Percentiles rank a stretch among this genome's conserved stretches.
Evolutionary conservation across 2,113 vertebrate species (phyloP).

Genomic region (Eurystomus gularis): DNA sequence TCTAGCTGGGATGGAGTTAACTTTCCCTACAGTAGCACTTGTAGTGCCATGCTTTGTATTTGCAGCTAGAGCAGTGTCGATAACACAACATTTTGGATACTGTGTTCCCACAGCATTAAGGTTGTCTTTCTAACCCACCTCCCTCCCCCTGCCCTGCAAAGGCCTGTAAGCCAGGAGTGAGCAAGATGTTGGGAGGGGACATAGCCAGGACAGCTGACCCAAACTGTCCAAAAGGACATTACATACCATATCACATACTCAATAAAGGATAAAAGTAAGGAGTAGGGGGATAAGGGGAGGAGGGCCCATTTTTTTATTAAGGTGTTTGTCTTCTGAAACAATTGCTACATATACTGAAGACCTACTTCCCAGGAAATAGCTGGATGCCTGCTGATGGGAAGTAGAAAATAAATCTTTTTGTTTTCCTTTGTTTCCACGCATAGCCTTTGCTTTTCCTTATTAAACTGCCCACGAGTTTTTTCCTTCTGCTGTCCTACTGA

Average conservation of each 20-base stretch:
- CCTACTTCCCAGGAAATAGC: not conserved
- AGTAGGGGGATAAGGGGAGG: not conserved
- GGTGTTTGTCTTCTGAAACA: not conserved
- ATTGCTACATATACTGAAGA: not conserved
- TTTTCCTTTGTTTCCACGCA: not conserved
- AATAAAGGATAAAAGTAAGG: not conserved
- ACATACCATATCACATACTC: not conserved
- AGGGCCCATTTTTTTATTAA: not conserved
- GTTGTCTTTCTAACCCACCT: rapidly evolving
- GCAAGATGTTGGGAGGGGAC: not conserved
- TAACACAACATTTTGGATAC: not conserved
- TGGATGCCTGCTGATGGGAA: not conserved
- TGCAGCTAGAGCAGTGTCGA: not conserved
- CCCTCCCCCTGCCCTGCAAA: too few species aligned
- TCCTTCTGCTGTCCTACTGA: not conserved
- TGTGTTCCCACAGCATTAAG: not conserved
- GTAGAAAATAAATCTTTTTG: not conserved
- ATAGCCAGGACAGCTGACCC: not conserved
- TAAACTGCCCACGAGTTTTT: not conserved
- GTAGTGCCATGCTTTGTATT: not conserved
- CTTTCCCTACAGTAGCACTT: not conserved
- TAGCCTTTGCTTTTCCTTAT: not conserved
- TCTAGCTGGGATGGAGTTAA: not conserved
- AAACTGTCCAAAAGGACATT: not conserved
- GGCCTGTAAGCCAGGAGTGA: not conserved